Evolutionary conservation across 2,888 invertebrate species (phyloP), one percentile per base, ranked within the genome.

Genomic region (Orthonevra nobilis): DNA sequence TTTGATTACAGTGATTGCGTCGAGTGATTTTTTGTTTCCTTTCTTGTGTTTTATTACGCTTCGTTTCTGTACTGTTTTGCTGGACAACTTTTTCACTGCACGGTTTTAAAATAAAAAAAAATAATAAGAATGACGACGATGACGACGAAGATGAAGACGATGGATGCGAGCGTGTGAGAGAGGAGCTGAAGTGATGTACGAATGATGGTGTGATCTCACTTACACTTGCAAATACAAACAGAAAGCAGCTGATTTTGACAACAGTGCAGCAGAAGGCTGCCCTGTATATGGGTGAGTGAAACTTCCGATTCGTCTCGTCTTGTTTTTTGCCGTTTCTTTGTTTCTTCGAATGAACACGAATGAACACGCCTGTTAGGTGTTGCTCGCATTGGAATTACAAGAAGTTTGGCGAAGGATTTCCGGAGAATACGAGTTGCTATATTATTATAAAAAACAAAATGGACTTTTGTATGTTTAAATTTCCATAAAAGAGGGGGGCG

Each of bases 181-280:
- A 36, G 54, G 36, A n/a, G 26, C n/a, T n/a, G 0, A 7, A 10
- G 23, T 26, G 9, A 9, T 10, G 28, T 4, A 4, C 1, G 2
- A 7, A 1, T 61, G 26, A n/a, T 15, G 40, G n/a, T n/a, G n/a
- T 42, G 9, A 14, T 73, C 73, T 68, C 68, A 23, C 38, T 79
- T 79, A 17, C 73, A 61, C 79, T 72, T 66, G 34, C 42, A 42
- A 58, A 72, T 68, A 38, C 72, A 64, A 82, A 82, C 81, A 82
- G 69, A 81, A 72, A 77, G 52, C 82, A 82, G 82, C 82, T 82
- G 82, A 61, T 74, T 81, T 77, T 82, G 81, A 82, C 81, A 77
- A 61, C 44, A 14, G 44, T 61, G 61, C 66, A 68, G 1, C 4
- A 6, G 26, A 66, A 73, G 60, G 23, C 1, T 54, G 40, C 40